These are phyloP conservation scores for Nanorana parkeri DNA, from an alignment of 2,113 vertebrate genomes.

Conservation along the genomic window DNA sequence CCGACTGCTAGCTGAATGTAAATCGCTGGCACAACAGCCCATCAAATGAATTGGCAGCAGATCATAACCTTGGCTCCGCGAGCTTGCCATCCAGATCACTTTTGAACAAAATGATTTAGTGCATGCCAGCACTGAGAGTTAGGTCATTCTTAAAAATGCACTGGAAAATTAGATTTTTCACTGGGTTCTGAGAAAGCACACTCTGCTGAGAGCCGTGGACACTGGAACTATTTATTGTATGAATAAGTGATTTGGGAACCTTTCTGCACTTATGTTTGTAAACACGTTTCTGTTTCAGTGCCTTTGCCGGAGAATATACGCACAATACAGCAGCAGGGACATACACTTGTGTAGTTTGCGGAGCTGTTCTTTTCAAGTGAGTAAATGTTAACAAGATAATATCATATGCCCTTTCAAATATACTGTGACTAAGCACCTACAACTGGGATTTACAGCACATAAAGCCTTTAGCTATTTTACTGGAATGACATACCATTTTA, in stretches of 20 bases:
- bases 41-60: conserved; percentile 7
- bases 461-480: too few relatives aligned
- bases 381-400: conserved; percentile 57
- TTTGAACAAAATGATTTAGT: conserved; percentile 76
- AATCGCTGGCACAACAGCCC: conserved; percentile 37
- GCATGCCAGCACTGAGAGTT: conserved; percentile 79
- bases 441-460: too few relatives aligned
- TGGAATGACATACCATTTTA: too few relatives aligned
- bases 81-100: conserved; percentile 51
- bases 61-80: conserved; percentile 42
- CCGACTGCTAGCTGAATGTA: conserved; percentile 53
- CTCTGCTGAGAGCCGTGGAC: neutral
- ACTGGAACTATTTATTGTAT: conserved; percentile 79
- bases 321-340: conserved; percentile 86
- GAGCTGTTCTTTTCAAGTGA: conserved; percentile 87
- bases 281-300: conserved; percentile 75
- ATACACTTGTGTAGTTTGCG: conserved; percentile 93
- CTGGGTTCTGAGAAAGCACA: conserved; percentile 53
- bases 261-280: conserved; percentile 59
- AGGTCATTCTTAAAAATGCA: conserved; percentile 82
- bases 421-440: too few relatives aligned
- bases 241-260: conserved; percentile 57
- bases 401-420: too few relatives aligned
- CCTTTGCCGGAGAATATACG: conserved; percentile 89
- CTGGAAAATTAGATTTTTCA: conserved; percentile 64